Conservation (phyloP, 1,140 invertebrate species). For the Drosophila navojoa region DNA sequence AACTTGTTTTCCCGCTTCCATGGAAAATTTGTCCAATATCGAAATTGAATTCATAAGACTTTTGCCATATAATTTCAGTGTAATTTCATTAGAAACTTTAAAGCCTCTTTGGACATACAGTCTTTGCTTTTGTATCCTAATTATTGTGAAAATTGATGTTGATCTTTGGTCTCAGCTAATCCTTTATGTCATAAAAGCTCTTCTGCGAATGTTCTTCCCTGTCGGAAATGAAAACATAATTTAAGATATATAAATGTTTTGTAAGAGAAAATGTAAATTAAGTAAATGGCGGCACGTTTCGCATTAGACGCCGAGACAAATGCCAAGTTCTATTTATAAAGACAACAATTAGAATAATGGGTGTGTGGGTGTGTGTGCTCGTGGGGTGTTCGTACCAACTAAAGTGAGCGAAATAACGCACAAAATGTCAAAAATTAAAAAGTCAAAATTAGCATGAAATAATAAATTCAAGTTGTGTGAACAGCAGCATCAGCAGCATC, state of each 20-base stretch:
- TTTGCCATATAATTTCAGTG: too few relatives aligned
- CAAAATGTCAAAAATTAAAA: constrained; percentile 25
- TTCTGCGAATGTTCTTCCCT: background rate
- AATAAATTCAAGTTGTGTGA: constrained; percentile 47
- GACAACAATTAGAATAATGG: constrained; percentile 49
- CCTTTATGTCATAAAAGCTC: too few relatives aligned
- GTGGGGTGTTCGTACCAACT: background rate
- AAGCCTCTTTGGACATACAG: background rate
- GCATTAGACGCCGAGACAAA: constrained; percentile 22
- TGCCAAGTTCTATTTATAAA: constrained; percentile 50
- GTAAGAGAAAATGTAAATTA: constrained; percentile 30
- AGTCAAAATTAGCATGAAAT: constrained; percentile 56
- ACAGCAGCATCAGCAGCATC: background rate
- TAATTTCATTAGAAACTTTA: too few relatives aligned
- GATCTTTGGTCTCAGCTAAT: background rate
- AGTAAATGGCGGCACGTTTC: constrained; percentile 40
- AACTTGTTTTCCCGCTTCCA: constrained; percentile 40
- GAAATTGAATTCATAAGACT: too few relatives aligned
- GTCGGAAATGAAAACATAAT: background rate
- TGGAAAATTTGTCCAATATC: constrained; percentile 19
- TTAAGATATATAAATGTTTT: constrained; percentile 4
- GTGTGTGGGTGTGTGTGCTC: constrained; percentile 28
- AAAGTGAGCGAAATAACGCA: constrained; percentile 22
- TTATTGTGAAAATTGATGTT: background rate
- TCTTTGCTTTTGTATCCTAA: background rate